phyloP scores from a whole-genome alignment of 2,888 invertebrate genomes.

The Epistrophe grossulariae region DNA sequence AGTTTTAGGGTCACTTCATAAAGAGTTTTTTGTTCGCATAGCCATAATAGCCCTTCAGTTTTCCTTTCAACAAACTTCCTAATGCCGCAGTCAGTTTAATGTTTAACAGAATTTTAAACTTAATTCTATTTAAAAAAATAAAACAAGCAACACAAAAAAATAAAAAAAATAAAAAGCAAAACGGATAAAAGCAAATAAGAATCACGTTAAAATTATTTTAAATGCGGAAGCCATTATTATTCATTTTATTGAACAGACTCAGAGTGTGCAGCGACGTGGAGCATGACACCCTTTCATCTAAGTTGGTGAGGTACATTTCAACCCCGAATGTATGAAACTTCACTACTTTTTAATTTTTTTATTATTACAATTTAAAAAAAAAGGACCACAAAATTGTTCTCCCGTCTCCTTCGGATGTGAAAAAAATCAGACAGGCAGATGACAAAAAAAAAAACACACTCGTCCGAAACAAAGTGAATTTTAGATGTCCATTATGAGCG shows the following conservation, averaged over 20 bases:
- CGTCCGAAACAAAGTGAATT: slow-evolving; percentile 62
- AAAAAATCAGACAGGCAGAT: background rate
- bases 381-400: slow-evolving; percentile 68
- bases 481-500: slow-evolving; percentile 70
- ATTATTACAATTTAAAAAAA: slow-evolving; percentile 4
- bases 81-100: slow-evolving; percentile 11
- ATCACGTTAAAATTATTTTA: slow-evolving; percentile 62
- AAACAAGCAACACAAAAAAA: slow-evolving; percentile 16
- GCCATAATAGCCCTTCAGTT: slow-evolving; percentile 1
- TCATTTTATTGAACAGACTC: slow-evolving; percentile 62
- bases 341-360: slow-evolving; percentile 11
- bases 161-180: background rate
- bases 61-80: background rate
- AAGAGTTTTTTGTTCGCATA: slow-evolving; percentile 54
- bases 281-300: background rate
- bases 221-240: slow-evolving; percentile 69
- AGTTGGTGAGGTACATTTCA: background rate
- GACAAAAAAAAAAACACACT: slow-evolving; percentile 12
- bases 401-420: slow-evolving; percentile 28
- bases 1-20: slow-evolving; percentile 67
- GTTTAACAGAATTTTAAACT: slow-evolving; percentile 53
- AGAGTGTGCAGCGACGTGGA: background rate
- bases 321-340: slow-evolving; percentile 24
- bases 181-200: slow-evolving; percentile 44
- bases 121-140: slow-evolving; percentile 41